Conservation (phyloP, 2,797 vertebrate species). For the Mus spretus region DNA sequence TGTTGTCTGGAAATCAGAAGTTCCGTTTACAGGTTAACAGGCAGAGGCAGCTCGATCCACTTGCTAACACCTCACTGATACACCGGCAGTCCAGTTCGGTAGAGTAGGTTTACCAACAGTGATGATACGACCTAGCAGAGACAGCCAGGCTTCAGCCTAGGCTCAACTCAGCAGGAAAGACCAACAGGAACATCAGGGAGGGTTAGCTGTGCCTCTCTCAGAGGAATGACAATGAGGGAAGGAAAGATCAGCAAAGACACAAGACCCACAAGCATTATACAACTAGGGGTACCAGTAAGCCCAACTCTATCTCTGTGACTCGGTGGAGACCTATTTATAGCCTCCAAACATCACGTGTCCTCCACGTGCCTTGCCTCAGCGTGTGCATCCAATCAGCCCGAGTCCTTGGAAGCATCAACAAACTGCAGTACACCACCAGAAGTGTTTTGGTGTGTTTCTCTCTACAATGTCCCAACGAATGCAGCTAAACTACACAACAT, state of each 20-base stretch:
- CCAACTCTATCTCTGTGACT: neutral
- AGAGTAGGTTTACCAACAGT: neutral
- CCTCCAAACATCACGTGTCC: neutral
- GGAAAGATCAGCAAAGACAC: neutral
- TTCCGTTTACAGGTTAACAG: neutral
- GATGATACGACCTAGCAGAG: neutral
- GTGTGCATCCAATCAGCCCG: neutral
- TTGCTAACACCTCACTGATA: neutral
- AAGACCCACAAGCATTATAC: neutral
- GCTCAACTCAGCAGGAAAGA: neutral
- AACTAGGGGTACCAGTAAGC: neutral
- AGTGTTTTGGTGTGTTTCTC: neutral
- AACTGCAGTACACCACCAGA: neutral
- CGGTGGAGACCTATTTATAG: neutral
- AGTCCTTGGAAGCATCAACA: neutral
- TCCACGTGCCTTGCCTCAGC: neutral
- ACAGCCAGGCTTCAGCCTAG: neutral
- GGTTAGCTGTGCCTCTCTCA: neutral
- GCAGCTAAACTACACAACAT: neutral
- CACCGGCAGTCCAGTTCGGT: neutral
- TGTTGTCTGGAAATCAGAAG: neutral
- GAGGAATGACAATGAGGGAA: neutral
- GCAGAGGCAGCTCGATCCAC: neutral
- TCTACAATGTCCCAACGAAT: neutral
- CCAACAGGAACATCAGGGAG: neutral